Evolutionary conservation across 2,113 vertebrate genomes (phyloP), one percentile per base, ranked within the genome.

Genomic region (Anarrhichthys ocellatus): DNA sequence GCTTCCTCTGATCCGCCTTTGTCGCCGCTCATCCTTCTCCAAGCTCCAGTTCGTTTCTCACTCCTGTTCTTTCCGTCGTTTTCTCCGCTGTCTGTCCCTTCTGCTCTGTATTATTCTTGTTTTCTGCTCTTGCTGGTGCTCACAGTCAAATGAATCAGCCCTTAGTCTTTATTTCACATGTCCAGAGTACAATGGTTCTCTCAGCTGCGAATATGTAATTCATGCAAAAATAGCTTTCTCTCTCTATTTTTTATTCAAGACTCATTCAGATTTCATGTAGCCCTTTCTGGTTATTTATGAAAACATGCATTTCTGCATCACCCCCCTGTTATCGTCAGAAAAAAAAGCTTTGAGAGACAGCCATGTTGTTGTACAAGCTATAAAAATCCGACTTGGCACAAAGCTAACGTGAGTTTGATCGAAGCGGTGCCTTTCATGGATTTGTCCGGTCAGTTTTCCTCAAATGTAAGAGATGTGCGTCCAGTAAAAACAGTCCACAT

Each of bases 1-100:
- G 76, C 85, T 78, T 36, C 86, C 90, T 91, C 86, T 93, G 87
- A 92, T 88, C 85, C 78, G 82, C 77, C 76, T 92, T 88, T 90
- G 91, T 94, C 94, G 85, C 89, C 17, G 61, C 80, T 88, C 91
- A 76, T 83, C 70, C 73, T 71, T 78, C 70, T 62, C 76, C 52
- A 65, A 71, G 85, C 73, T 82, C 80, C 77, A 59, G 78, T 56
- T 61, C 62, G 32, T 65, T 44, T 52, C 70, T 70, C 6, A 9
- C 77, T 80, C 72, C 36, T 48, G 59, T 44, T 56, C 62, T 40
- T 34, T n/a, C 65, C 61, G 22, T 79, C 46, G 38, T 67, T 80
- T 8, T 68, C 58, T 48, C 44, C 27, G 27, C 80, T 34, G 20
- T 67, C 18, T 65, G 4, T 62, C n/a, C 32, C 9, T 71, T 14